Evolutionary conservation across 1,140 invertebrate genomes (phyloP), one percentile per base, ranked within the genome.

Genomic region (Lepidostoma basale): DNA sequence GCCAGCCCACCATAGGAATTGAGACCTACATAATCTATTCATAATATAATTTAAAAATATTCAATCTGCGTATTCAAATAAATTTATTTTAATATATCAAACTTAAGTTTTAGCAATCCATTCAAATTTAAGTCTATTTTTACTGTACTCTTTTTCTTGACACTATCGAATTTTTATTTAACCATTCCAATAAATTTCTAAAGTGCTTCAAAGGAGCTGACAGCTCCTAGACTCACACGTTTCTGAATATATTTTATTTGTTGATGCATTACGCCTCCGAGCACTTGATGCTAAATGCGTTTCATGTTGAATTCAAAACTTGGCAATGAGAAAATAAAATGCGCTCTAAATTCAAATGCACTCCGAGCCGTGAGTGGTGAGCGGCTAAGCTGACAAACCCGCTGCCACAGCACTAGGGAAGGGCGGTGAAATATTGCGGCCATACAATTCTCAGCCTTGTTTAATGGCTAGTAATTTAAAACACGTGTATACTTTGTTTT

Each of bases 311-410:
- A 62, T 62, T 62, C 33, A 52, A 62, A 62, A 66, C 30, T 64
- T 52, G 30, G 66, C 47, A 68, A 49, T 25, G 33, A 33, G 40
- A 49, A 62, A 54, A 56, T 52, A 54, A 68, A 62, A 54, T 68
- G 59, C 45, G 33, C 58, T 62, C 54, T 62, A 47, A 68, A 62
- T 68, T 60, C 67, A 62, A 68, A 68, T 68, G 58, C 65, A 33
- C 30, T 62, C 44, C 47, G 23, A 16, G 59, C 30, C 26, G 39
- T 28, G 40, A 59, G 28, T 42, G 52, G 30, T 39, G 49, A 58
- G 59, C 23, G 30, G 40, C 3, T 67, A 62, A 52, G 54, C 54
- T 39, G 44, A 60, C 39, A 59, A 67, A 40, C 66, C 56, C 5
- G 52, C 42, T 60, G 30, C 56, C 10, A 39, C 25, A 58, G 18